Conservation (phyloP, 2,797 vertebrate genomes). For the Threskiornis aethiopicus region DNA sequence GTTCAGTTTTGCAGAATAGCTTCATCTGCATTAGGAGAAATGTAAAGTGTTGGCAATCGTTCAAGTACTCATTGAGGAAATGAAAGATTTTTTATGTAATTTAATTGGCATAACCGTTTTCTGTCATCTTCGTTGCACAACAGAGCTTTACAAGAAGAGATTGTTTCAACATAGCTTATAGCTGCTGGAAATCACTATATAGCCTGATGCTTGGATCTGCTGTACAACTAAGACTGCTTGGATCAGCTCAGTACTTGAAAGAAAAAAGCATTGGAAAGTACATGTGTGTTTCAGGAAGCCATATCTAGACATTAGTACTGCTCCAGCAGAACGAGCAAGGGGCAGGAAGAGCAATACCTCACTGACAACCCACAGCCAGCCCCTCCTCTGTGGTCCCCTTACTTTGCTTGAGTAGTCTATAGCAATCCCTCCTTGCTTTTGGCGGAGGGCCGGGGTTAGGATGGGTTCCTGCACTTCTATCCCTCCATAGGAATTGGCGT, state of each 20-base stretch:
- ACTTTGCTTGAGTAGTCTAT: not conserved
- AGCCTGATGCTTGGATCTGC: not conserved
- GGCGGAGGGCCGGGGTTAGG: rapidly evolving
- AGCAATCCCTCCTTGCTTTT: not conserved
- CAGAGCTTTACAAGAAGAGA: not conserved
- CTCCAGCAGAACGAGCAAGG: not conserved
- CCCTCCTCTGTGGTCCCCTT: not conserved
- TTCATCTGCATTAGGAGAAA: not conserved
- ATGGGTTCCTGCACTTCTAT: not conserved
- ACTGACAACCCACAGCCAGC: not conserved
- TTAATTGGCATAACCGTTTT: not conserved
- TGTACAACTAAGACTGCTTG: not conserved
- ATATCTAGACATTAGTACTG: not conserved
- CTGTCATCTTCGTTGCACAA: not conserved
- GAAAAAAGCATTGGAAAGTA: not conserved
- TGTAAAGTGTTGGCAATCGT: not conserved
- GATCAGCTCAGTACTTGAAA: not conserved
- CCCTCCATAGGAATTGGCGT: not conserved
- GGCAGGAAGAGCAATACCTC: not conserved
- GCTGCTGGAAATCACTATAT: not conserved
- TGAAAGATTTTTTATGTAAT: not conserved
- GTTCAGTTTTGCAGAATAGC: not conserved
- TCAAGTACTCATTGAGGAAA: not conserved
- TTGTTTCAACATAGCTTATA: not conserved
- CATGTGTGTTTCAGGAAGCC: not conserved